These are phyloP conservation scores for Drosophila lowei DNA, from an alignment of 1,140 invertebrate genomes.

Conservation along the genomic window DNA sequence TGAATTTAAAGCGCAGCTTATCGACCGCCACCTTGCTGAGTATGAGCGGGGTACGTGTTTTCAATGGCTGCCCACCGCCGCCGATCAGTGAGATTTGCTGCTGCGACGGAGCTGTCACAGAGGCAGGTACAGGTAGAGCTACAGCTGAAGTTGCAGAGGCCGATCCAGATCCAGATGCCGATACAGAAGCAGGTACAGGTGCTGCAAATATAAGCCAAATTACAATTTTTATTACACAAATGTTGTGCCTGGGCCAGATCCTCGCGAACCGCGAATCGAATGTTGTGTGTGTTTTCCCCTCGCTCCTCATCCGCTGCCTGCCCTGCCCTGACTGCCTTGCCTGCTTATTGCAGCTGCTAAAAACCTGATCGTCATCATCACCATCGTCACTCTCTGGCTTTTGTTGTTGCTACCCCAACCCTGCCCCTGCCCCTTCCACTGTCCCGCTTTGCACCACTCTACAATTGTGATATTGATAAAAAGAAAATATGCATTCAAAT, in stretches of 20 bases:
- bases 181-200: conserved; percentile 4
- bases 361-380: conserved; percentile 74
- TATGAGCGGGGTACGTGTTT: conserved; percentile 48
- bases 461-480: conserved; percentile 50
- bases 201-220: too few relatives aligned
- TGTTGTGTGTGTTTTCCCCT: background rate
- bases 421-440: too few relatives aligned
- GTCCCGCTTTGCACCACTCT: conserved; percentile 46
- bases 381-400: conserved; percentile 3
- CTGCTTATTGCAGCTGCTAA: conserved; percentile 56
- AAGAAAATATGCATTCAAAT: conserved; percentile 24
- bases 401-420: conserved; percentile 33
- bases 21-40: conserved; percentile 65
- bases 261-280: too few relatives aligned
- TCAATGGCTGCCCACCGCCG: conserved; percentile 43
- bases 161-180: background rate
- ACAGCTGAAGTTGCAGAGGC: background rate
- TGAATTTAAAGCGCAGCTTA: conserved; percentile 61
- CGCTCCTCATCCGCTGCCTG: background rate
- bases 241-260: too few relatives aligned
- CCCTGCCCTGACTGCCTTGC: conserved; percentile 8
- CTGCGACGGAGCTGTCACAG: background rate
- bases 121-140: background rate
- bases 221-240: too few relatives aligned
- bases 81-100: conserved; percentile 52